Base-by-base conservation (phyloP, 2,113 vertebrate genomes). In the Siphamia tubifer region DNA sequence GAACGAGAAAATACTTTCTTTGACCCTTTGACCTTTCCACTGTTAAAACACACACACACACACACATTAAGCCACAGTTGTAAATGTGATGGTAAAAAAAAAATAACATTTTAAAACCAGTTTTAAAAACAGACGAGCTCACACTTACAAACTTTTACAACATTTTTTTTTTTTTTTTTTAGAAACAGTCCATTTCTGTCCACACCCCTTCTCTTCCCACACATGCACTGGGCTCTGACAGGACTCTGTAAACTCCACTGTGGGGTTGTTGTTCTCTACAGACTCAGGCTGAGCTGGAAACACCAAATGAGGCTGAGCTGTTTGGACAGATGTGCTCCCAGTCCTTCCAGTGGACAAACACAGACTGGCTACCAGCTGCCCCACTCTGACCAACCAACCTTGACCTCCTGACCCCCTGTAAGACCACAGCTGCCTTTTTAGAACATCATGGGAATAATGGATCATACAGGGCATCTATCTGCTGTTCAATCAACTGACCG, bases 311-410 rank as follows among this genome's bases (percentile, higher is more conserved):
- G 32, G 25, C 58, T 45, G 12, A 17, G 8, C 34, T 56, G 61
- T 86, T 82, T 71, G 52, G 64, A 81, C 78, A 83, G 80, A 83
- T 81, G 80, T 76, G 48, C 19, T 44, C 19, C 32, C 61, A 21
- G 51, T n/a, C 31, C 21, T 36, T 47, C 48, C 32, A 38, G 15
- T 53, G 31, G 44, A 62, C 21, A 48, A 17, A 13, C 47, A 28
- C 23, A 45, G 24, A 1, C 31, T 12, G 61, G 9, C 40, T 40
- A 21, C 49, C 68, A 23, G 61, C 51, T 65, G 73, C 51, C 72
- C 43, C 8, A 0, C 21, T 30, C 15, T n/a, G 52, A 76, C 52
- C 67, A 20, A 48, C 16, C 25, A 36, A 49, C 61, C 66, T 66
- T 79, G 55, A 77, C 75, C 45, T 39, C 21, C 8, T 30, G 43